Percentiles rank a stretch among this genome's conserved stretches.
Evolutionary conservation across 2,797 vertebrate species (phyloP).

Genomic region (Momotus momota): DNA sequence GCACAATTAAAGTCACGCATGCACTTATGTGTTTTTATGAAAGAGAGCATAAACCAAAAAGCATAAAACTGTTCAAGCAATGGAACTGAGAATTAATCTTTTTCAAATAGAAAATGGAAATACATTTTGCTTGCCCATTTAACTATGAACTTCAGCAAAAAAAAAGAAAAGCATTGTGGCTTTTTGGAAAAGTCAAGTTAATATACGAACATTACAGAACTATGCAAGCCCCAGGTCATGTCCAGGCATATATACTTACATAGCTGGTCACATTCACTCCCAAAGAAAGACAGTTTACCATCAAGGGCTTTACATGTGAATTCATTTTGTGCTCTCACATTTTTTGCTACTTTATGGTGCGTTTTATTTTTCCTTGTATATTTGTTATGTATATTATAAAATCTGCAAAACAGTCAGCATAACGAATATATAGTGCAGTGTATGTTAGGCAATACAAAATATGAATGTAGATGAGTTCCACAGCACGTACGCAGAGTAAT

Average conservation of each 20-base stretch:
- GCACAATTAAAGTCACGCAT: background rate
- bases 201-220: background rate
- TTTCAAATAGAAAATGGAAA: background rate
- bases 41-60: background rate
- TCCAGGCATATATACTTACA: background rate
- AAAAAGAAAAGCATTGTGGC: rapidly evolving
- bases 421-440: background rate
- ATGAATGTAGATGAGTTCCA: background rate
- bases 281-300: background rate
- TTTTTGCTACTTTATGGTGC: background rate
- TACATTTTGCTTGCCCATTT: background rate
- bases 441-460: background rate
- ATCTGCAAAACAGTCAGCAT: background rate
- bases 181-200: background rate
- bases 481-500: background rate
- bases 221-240: background rate
- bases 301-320: background rate
- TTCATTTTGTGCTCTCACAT: background rate
- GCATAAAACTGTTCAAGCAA: background rate
- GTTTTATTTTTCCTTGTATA: background rate
- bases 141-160: background rate
- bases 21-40: background rate
- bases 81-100: background rate
- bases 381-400: background rate
- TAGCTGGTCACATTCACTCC: background rate